Evolutionary conservation across 2,888 invertebrate genomes (phyloP).

Genomic region (Drosophila prostipennis): DNA sequence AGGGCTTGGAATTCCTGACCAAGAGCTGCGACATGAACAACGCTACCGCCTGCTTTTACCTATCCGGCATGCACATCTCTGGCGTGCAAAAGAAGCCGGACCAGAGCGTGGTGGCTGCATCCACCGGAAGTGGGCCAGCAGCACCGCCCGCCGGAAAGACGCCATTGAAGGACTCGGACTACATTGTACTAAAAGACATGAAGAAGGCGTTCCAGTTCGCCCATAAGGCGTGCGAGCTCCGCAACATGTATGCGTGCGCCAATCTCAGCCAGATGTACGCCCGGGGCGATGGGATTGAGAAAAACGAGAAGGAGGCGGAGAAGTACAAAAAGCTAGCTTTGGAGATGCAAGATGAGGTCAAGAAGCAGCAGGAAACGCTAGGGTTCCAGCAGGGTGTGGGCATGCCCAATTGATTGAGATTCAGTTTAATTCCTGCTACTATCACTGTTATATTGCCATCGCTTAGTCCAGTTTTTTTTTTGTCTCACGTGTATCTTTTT

Average conservation of each 20-base stretch:
- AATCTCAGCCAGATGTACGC: constrained; percentile 95
- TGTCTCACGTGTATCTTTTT: neutral
- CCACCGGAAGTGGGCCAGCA: neutral
- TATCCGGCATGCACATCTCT: constrained; percentile 91
- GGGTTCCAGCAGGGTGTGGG: constrained; percentile 86
- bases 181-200: constrained; percentile 88
- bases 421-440: neutral
- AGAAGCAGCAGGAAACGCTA: constrained; percentile 85
- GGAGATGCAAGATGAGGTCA: constrained; percentile 89
- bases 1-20: constrained; percentile 87
- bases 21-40: constrained; percentile 87
- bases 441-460: neutral
- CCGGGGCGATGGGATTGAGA: constrained; percentile 92
- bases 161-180: constrained; percentile 83
- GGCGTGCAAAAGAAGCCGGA: constrained; percentile 88
- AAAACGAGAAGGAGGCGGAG: constrained; percentile 89
- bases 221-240: constrained; percentile 91
- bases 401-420: constrained; percentile 71
- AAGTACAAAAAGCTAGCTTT: constrained; percentile 89
- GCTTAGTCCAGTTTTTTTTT: constrained; percentile 17
- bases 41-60: constrained; percentile 91
- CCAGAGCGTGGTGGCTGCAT: constrained; percentile 10
- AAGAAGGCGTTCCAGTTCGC: constrained; percentile 92
- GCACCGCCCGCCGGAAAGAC: constrained; percentile 19
- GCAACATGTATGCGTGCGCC: constrained; percentile 94